Percentiles rank a stretch among this genome's conserved stretches.
These are phyloP conservation scores for Hycleus cichorii DNA, from an alignment of 1,140 invertebrate genomes.

Conservation along the genomic window DNA sequence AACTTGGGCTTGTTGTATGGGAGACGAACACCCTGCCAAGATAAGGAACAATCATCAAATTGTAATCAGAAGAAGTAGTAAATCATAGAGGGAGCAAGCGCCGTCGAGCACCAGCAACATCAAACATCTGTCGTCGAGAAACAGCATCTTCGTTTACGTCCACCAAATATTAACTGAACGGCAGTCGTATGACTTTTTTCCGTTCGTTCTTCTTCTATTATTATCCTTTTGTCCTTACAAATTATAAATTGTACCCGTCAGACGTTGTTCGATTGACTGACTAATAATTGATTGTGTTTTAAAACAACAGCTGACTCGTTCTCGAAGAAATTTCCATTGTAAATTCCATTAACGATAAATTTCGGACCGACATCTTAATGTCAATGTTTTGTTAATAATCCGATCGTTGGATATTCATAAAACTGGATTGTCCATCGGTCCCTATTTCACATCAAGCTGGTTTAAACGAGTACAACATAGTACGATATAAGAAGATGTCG, in stretches of 20 bases:
- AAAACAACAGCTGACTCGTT: no score
- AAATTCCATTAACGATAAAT: no score
- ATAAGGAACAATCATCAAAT: slow-evolving; percentile 39
- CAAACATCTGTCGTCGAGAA: slow-evolving; percentile 27
- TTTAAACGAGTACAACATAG: slow-evolving; percentile 1
- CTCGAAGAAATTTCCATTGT: no score
- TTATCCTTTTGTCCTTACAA: no score
- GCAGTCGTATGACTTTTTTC: no score
- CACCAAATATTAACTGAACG: slow-evolving; percentile 21
- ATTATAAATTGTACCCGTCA: no score
- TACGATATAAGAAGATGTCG: slow-evolving; percentile 32
- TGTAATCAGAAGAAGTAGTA: slow-evolving; percentile 38
- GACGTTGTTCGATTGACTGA: no score
- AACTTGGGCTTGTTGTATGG: slow-evolving; percentile 30
- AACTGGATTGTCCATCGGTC: slow-evolving; percentile 5
- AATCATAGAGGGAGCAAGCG: slow-evolving; percentile 22
- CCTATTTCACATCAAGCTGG: neutral
- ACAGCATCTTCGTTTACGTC: slow-evolving; percentile 9
- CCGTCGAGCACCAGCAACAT: slow-evolving; percentile 19
- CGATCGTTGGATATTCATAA: slow-evolving; percentile 5
- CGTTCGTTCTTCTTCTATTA: no score
- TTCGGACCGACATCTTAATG: no score
- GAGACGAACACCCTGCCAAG: slow-evolving; percentile 14
- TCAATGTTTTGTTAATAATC: no score
- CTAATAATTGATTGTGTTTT: no score